Percentiles rank a stretch among this genome's conserved stretches.
Conservation (phyloP, 1,140 invertebrate genomes). For the Bombus breviceps region DNA sequence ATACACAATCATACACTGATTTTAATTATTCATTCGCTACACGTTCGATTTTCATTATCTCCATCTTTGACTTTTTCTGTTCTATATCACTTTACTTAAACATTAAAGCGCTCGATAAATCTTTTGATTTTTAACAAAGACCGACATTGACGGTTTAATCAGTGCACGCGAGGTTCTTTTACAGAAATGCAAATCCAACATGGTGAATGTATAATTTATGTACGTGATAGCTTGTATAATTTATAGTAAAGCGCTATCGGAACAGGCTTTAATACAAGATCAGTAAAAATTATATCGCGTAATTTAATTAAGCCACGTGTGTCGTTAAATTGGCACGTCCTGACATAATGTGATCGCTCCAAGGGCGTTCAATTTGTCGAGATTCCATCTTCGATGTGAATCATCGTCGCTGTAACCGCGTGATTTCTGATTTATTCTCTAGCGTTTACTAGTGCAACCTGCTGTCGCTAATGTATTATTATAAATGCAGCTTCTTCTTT, state of each 20-base stretch:
- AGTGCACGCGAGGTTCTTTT: background rate
- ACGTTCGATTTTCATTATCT: background rate
- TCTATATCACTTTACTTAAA: background rate
- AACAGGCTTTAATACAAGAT: constrained; percentile 32
- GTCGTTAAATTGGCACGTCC: background rate
- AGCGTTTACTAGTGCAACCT: no score
- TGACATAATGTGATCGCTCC: constrained; percentile 14
- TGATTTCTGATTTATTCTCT: background rate
- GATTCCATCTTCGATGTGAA: background rate
- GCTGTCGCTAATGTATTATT: background rate
- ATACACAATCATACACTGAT: background rate
- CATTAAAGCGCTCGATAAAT: background rate
- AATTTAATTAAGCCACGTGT: constrained; percentile 30
- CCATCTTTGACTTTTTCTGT: no score
- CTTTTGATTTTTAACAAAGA: background rate
- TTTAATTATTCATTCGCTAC: no score
- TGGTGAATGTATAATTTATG: constrained; percentile 35
- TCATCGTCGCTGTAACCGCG: background rate
- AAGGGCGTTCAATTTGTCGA: constrained; percentile 21
- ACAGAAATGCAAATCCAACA: constrained; percentile 22
- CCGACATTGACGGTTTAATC: constrained; percentile 19
- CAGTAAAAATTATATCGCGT: constrained; percentile 23
- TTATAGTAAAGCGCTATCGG: constrained; percentile 7
- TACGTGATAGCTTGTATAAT: constrained; percentile 31
- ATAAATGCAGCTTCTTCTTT: background rate